Conservation (phyloP, 1,140 invertebrate genomes). For the Zaprionus inermis region DNA sequence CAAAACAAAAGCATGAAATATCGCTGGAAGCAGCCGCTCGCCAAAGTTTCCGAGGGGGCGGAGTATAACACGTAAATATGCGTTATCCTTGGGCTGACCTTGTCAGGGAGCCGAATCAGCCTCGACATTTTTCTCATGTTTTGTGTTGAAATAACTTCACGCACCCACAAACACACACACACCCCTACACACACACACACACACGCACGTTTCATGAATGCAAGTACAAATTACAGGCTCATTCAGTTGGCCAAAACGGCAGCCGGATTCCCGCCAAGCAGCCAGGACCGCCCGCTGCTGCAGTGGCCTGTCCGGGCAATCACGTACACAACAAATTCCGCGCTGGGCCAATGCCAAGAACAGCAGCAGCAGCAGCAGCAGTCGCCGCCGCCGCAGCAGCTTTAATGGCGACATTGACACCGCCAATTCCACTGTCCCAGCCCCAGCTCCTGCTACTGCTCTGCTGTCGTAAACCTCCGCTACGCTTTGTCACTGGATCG, state of each 20-base stretch:
- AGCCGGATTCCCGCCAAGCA: constrained; percentile 14
- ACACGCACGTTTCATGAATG: constrained; percentile 68
- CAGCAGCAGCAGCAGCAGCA: constrained; percentile 33
- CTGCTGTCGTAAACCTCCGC: constrained; percentile 51
- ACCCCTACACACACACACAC: background rate
- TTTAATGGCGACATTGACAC: constrained; percentile 71
- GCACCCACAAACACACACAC: constrained; percentile 48
- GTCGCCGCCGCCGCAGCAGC: no score
- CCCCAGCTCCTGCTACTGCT: constrained; percentile 7
- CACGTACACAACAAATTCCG: constrained; percentile 48
- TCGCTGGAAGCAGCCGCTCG: constrained; percentile 48
- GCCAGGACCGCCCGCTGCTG: constrained; percentile 57
- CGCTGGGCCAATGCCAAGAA: constrained; percentile 35
- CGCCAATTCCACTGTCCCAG: constrained; percentile 32
- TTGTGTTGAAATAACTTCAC: constrained; percentile 79
- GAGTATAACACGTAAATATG: constrained; percentile 66
- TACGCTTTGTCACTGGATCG: constrained; percentile 66
- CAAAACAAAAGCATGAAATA: constrained; percentile 80
- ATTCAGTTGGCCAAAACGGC: constrained; percentile 58
- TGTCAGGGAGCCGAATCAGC: constrained; percentile 47
- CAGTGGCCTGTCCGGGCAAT: constrained; percentile 68
- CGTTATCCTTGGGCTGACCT: constrained; percentile 78
- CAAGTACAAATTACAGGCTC: constrained; percentile 80
- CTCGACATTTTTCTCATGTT: constrained; percentile 55
- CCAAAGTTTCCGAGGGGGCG: constrained; percentile 45